Evolutionary conservation across 2,113 vertebrate species (phyloP), one percentile per base, ranked within the genome.

Genomic region (Cryptomyrus ogoouensis): DNA sequence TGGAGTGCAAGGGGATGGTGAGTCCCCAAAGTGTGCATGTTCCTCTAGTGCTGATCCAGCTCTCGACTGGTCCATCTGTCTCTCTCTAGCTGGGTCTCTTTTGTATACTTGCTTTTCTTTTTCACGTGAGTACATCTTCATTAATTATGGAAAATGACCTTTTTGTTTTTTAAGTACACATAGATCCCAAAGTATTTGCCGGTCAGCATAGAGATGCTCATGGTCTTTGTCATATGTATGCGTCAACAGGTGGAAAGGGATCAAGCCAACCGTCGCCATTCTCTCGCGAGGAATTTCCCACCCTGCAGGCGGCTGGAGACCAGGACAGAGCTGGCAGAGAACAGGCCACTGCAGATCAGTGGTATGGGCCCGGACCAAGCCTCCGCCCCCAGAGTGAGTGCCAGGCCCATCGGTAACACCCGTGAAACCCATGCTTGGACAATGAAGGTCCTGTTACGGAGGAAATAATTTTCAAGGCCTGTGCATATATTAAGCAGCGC

Each of bases 201-300:
- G 2, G 24, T 24, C 46, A 44, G 3, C 21, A 58, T 39, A 31
- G 62, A 70, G n/a, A 17, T 27, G 56, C 13, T 27, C 35, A 39
- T 89, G 46, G 39, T 42, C 74, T 89, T 15, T 35, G 77, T 31
- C 56, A 3, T 42, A 3, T 10, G 27, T 35, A 1, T 83, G 6
- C 24, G 19, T 89, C 83, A 89, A n/a, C 91, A 98, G 97, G 97
- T 98, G 97, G 97, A 98, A 98, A 96, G 97, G 97, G 94, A 98
- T 98, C 96, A 98, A 98, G 93, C 97, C 97, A 96, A 98, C 97
- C 93, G 94, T 98, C 97, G 95, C 97, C 97, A 97, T 98, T 98
- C 97, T 98, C 97, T 98, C 97, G 97, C 95, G 97, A 98, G 97
- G 97, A 98, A 97, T 98, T 98, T 98, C 97, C 97, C 97, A 98